Conservation (phyloP, 1,140 invertebrate genomes). For the Dendroctonus valens region DNA sequence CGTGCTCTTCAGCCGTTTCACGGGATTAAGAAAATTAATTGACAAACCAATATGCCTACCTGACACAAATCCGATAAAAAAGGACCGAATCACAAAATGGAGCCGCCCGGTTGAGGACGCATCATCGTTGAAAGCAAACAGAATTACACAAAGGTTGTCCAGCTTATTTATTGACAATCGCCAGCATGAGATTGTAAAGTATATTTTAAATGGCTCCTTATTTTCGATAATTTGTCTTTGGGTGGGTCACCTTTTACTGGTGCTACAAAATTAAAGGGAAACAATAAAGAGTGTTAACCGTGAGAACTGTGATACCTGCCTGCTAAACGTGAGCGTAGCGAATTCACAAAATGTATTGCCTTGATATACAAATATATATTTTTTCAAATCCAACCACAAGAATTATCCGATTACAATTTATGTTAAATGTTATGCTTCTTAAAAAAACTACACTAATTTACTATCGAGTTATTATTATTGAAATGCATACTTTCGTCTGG, state of each 20-base stretch:
- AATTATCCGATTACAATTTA: too few relatives aligned
- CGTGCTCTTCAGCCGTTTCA: constrained; percentile 32
- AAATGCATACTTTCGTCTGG: too few relatives aligned
- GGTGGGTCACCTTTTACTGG: constrained; percentile 15
- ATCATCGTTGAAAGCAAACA: constrained; percentile 31
- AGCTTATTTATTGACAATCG: constrained; percentile 34
- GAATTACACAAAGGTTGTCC: constrained; percentile 27
- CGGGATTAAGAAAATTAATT: constrained; percentile 37
- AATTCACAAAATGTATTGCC: too few relatives aligned
- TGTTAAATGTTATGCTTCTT: too few relatives aligned
- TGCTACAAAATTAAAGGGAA: too few relatives aligned
- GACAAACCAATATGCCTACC: constrained; percentile 37
- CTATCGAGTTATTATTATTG: too few relatives aligned
- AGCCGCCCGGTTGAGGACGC: constrained; percentile 23
- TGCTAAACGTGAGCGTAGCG: too few relatives aligned
- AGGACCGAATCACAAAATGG: constrained; percentile 31
- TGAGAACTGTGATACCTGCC: too few relatives aligned
- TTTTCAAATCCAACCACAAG: too few relatives aligned
- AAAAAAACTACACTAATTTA: too few relatives aligned
- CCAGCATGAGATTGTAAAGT: constrained; percentile 23
- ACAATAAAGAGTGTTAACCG: too few relatives aligned
- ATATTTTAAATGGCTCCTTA: constrained; percentile 29
- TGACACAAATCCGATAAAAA: constrained; percentile 38
- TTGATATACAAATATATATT: too few relatives aligned
- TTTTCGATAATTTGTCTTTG: constrained; percentile 20